A percentile compares a stretch with the other conserved stretches of the same genome.
phyloP scores from a whole-genome alignment of 2,113 vertebrate species.

The Caracal caracal region DNA sequence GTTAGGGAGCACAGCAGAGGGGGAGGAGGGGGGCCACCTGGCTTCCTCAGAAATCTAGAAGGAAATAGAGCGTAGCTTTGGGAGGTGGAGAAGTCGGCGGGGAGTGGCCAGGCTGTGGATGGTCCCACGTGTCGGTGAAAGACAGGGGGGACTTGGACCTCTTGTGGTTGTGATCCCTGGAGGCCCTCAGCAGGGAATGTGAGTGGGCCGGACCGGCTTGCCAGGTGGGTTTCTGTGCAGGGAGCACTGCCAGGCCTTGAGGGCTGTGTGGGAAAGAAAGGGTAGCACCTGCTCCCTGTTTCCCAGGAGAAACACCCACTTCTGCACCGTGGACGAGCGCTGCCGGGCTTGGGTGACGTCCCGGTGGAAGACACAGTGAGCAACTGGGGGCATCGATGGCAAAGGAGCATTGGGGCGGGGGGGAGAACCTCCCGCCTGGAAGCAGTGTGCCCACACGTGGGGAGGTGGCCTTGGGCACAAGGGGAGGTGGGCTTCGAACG shows the following conservation, averaged over 20 bases:
- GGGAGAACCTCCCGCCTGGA: not conserved
- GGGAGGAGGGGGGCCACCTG: not conserved
- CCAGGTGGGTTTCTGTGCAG: not conserved
- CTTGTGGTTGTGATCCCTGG: not conserved
- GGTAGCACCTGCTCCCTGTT: not conserved
- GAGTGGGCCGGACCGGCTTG: not conserved
- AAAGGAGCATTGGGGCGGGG: no score
- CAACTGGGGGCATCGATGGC: fast-evolving
- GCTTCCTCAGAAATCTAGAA: not conserved
- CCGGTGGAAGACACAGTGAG: not conserved
- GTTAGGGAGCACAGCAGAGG: not conserved
- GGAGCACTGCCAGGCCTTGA: not conserved
- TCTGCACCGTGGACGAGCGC: fast-evolving
- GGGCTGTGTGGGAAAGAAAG: fast-evolving
- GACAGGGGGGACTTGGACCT: not conserved
- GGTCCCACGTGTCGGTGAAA: not conserved
- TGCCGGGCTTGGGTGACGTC: not conserved
- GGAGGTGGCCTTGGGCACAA: not conserved
- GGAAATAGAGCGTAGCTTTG: not conserved
- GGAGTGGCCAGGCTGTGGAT: no score
- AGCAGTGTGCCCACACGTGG: not conserved
- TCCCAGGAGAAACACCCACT: no score
- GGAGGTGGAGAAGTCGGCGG: fast-evolving
- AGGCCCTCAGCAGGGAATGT: no score
- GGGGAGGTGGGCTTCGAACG: not conserved